These are phyloP conservation scores for Ptilodon capucinus DNA, from an alignment of 2,888 invertebrate species.

Conservation along the genomic window DNA sequence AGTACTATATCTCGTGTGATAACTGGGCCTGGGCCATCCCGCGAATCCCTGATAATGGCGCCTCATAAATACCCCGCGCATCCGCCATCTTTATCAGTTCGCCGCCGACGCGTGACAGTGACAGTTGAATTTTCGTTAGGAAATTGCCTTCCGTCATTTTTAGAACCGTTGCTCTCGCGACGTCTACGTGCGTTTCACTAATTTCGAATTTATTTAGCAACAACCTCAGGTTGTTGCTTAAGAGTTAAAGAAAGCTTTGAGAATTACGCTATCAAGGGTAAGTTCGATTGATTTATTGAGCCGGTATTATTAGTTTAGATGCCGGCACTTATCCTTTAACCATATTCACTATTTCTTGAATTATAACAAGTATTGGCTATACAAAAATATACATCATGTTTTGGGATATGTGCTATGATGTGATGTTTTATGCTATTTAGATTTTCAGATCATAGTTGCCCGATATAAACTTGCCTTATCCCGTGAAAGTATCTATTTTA, in stretches of 20 bases:
- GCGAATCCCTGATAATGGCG: constrained; percentile 57
- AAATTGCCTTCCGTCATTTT: constrained; percentile 19
- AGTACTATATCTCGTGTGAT: constrained; percentile 40
- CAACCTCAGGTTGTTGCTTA: constrained; percentile 81
- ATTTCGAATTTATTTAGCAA: constrained; percentile 61
- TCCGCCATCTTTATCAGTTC: constrained; percentile 53
- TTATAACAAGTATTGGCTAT: no score
- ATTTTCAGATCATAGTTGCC: no score
- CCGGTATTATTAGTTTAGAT: no score
- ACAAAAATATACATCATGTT: no score
- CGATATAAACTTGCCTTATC: no score
- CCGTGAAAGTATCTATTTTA: no score
- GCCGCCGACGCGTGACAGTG: constrained; percentile 42
- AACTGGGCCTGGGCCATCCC: constrained; percentile 51
- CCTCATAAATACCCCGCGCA: constrained; percentile 54
- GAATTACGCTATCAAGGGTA: constrained; percentile 84
- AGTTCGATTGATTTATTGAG: constrained; percentile 32
- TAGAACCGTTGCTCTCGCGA: constrained; percentile 45
- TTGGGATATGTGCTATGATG: no score
- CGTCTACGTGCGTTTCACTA: constrained; percentile 30
- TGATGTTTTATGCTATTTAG: no score
- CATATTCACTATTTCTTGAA: no score
- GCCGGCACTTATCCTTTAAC: no score
- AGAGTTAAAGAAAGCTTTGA: constrained; percentile 80
- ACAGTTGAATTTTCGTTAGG: constrained; percentile 34